Percentiles rank a stretch among this genome's conserved stretches.
Evolutionary conservation across 2,888 invertebrate genomes (phyloP).

Genomic region (Lithophane ornitopus): DNA sequence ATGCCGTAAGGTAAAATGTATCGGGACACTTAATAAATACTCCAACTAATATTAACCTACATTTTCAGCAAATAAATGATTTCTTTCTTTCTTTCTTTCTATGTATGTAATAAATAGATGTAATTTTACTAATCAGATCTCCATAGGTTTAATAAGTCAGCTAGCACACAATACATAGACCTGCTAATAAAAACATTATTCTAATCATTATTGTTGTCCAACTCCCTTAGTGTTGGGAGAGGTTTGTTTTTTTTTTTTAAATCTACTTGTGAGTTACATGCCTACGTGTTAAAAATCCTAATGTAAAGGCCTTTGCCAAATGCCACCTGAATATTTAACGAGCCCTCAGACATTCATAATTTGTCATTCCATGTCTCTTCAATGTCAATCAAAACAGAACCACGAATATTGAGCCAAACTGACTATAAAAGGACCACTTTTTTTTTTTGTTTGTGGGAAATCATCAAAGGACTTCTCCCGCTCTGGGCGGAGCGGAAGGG

Average conservation of each 20-base stretch:
- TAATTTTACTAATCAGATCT: not conserved
- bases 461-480: too few relatives aligned
- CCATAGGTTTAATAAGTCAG: not conserved
- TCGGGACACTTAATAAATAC: too few relatives aligned
- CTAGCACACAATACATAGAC: not conserved
- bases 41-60: too few relatives aligned
- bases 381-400: slow-evolving; percentile 17
- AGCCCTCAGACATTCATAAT: slow-evolving; percentile 1
- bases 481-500: too few relatives aligned
- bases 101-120: too few relatives aligned
- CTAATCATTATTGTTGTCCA: not conserved
- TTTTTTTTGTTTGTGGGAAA: too few relatives aligned
- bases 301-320: not conserved
- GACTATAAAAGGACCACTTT: too few relatives aligned
- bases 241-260: not conserved
- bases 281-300: not conserved
- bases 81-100: too few relatives aligned
- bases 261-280: not conserved
- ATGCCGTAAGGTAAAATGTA: too few relatives aligned
- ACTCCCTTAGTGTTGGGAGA: not conserved
- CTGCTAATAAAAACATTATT: not conserved
- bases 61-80: too few relatives aligned
- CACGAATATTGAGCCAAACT: too few relatives aligned
- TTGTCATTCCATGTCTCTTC: not conserved
- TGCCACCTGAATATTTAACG: slow-evolving; percentile 12